Base-by-base conservation (phyloP, 1,140 invertebrate genomes). In the Phortica variegata region DNA sequence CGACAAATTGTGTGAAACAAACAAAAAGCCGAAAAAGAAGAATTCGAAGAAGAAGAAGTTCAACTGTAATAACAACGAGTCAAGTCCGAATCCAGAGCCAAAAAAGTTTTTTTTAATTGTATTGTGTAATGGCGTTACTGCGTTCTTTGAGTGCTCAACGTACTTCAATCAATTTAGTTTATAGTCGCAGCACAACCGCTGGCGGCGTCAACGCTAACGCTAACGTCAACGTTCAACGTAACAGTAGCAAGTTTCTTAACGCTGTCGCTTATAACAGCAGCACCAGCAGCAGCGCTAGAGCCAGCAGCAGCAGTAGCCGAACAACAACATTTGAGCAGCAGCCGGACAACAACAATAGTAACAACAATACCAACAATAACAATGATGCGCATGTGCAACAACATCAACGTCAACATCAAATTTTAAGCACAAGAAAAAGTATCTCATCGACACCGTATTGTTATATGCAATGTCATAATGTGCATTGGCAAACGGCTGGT, bases 111-210 rank as follows among this genome's bases (percentile, higher is more conserved):
- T 17, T 16, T 34, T 20, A 41, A 19, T 15, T 40, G 31, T 16
- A 13, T 17, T 42, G 55, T 75, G 70, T 73, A 62, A 76, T 76
- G 73, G 73, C 73, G 68, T 65, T 73, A 60, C 60, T 76, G 55
- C 73, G 73, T 63, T 70, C 65, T 21, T 43, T 73, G 47, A 63
- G 59, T 63, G 58, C 60, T 51, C 61, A 69, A 49, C 72, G 72
- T 58, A 61, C 70, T 53, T 52, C 60, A 58, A 49, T 55, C 26
- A 61, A 61, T 54, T 60, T 74, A 51, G 68, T 66, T 42, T 70
- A 65, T 49, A 65, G 41, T 36, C 40, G 53, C 40, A 56, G 56
- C 43, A 60, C 41, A 38, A 53, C 46, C 26, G 50, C 31, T 12
- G 46, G 33, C 40, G 49, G 40, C 43, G 41, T 49, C 17, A 31